These are phyloP conservation scores for Drosophila navojoa DNA, from an alignment of 1,140 invertebrate genomes.

Conservation along the genomic window DNA sequence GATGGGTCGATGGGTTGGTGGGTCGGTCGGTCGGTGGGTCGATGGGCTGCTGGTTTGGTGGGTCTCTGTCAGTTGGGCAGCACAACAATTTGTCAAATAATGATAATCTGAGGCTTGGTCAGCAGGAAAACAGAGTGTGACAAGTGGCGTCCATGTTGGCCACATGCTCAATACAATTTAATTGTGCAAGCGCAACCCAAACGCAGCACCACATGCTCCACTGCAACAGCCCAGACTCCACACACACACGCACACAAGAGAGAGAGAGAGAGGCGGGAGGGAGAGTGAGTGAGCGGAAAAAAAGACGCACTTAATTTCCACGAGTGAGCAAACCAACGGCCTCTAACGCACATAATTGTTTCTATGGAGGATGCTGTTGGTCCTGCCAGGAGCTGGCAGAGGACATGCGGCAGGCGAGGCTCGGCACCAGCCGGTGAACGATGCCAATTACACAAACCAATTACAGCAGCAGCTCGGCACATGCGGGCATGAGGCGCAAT, in stretches of 20 bases:
- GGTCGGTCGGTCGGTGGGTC: background rate
- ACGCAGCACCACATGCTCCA: conserved; percentile 6
- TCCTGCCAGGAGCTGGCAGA: background rate
- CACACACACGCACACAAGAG: background rate
- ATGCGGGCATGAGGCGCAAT: conserved; percentile 34
- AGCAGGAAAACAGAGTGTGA: conserved; percentile 34
- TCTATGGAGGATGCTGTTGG: conserved; percentile 37
- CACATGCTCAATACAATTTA: conserved; percentile 48
- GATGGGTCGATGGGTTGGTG: background rate
- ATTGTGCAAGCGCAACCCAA: conserved; percentile 11
- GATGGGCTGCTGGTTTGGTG: background rate
- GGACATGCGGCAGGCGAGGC: conserved; percentile 2
- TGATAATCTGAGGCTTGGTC: conserved; percentile 53
- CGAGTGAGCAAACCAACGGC: conserved; percentile 57
- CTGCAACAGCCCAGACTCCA: background rate
- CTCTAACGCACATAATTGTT: conserved; percentile 80
- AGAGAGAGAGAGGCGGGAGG: background rate
- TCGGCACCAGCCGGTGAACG: conserved; percentile 67
- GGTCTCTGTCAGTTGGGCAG: conserved; percentile 17
- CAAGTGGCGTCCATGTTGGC: conserved; percentile 37
- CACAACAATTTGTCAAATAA: conserved; percentile 55
- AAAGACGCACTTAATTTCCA: conserved; percentile 78
- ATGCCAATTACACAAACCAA: conserved; percentile 80
- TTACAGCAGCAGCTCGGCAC: conserved; percentile 65
- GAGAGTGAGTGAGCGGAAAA: conserved; percentile 11